phyloP scores from a whole-genome alignment of 35 echinoderm and acorn worm species.

The Heliocidaris tuberculata region DNA sequence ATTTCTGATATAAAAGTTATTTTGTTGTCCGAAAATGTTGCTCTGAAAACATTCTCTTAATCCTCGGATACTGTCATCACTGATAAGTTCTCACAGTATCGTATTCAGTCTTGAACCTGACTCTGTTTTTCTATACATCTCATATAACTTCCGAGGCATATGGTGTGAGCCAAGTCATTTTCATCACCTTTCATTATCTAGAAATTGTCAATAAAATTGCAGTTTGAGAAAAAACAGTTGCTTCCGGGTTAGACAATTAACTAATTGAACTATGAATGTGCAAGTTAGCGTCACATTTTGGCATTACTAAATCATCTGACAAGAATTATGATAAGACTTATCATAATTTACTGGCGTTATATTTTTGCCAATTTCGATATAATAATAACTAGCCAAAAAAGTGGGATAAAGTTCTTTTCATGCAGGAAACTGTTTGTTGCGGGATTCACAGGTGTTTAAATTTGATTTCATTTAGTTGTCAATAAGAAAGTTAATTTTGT shows the following conservation, averaged over 20 bases:
- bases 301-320: neutral
- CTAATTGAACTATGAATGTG: neutral
- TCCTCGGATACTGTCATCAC: too few species aligned
- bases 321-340: neutral
- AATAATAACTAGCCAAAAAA: neutral
- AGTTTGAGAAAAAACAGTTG: neutral
- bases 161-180: neutral
- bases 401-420: neutral
- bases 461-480: neutral
- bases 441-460: neutral
- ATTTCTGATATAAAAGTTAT: too few species aligned
- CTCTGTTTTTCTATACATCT: too few species aligned
- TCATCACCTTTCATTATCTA: neutral
- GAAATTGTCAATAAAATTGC: conserved; percentile 6
- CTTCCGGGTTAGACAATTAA: neutral
- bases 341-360: neutral
- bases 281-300: neutral
- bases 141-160: neutral
- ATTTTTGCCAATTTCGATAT: neutral
- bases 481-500: neutral
- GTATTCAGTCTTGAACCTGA: too few species aligned
- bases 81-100: too few species aligned
- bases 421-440: neutral
- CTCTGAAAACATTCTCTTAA: too few species aligned
- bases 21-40: too few species aligned